Evolutionary conservation across 2,797 vertebrate species (phyloP), one percentile per base, ranked within the genome.

Genomic region (Rhinella marina): DNA sequence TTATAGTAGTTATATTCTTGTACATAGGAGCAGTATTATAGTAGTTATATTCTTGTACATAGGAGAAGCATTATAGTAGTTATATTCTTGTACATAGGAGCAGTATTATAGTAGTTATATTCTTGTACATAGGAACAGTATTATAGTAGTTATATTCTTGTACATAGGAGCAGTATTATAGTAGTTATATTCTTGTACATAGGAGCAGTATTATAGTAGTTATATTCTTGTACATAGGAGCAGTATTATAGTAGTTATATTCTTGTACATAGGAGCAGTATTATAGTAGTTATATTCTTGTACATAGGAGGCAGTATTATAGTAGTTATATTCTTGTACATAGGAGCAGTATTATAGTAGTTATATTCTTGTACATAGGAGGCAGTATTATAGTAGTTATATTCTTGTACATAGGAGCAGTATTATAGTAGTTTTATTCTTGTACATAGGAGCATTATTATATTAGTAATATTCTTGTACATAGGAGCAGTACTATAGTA

Each of bases 71-170:
- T 64, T 64, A 64, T 64, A 64, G 62, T n/a, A n/a, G n/a, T n/a
- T 64, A 64, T 64, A 64, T 64, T 64, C 62, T 64, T 64, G 23
- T 64, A 64, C n/a, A 64, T 64, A 64, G 62, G 25, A 27, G 64
- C 64, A 68, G 64, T 68, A 68, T 68, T 68, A 68, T 64, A 64
- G 61, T 64, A 64, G 61, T n/a, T 64, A 64, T 64, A n/a, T 64
- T 64, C 61, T n/a, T 64, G 59, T 61, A 61, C 21, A 61, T 61
- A 23, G 21, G 59, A 9, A 1, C 59, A 21, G 61, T 64, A 64
- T 64, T 54, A 64, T 64, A 64, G 61, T 10, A 25, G 61, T n/a
- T 66, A 66, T 66, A 66, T 66, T 66, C 62, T 27, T 66, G 62
- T 66, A 66, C 8, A 66, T 66, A 32, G 32, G 32, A 32, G 68